Evolutionary conservation across 2,797 vertebrate genomes (phyloP), one percentile per base, ranked within the genome.

Genomic region (Poecilia velifera): DNA sequence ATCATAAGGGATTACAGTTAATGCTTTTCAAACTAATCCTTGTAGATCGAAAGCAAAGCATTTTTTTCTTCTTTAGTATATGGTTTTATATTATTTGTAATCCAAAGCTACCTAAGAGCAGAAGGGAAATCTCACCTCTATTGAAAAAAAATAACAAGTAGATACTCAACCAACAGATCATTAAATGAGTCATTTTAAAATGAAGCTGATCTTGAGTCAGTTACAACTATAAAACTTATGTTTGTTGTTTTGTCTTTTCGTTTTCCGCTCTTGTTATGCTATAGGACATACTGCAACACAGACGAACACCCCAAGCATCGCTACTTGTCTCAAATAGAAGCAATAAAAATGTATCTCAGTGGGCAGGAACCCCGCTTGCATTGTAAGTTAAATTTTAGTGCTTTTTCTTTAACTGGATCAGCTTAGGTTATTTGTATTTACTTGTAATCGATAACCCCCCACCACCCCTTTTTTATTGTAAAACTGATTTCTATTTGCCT

Each of bases 271-370:
- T 80, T 34, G 45, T 72, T 79, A 12, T 70, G 1, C 74, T 73
- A 66, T 87, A 99, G 98, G 98, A 98, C 97, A 5, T 99, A 99
- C 87, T 99, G 98, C 94, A 98, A 98, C 94, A 99, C 96, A 12
- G 98, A 98, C 39, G 93, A 97, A 49, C 96, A 98, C 88, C 97
- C 96, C 0, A 97, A 98, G 34, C 98, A 99, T 82, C 97, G 96
- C 4, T 97, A 97, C 89, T 95, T 99, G 89, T 95, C 97, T 84
- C 98, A 99, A 84, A 94, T 98, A 45, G 97, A 98, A 81, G 98
- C 98, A 1, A 99, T 99, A 86, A 98, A 97, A 94, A 96, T 97
- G 78, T 98, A 98, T 95, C 97, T 99, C 91, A 96, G 92, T 79
- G 97, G 98, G 91, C 97, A 96, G 83, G 97, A 98, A 88, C 97